Conservation (phyloP, 2,113 vertebrate species). For the Trinectes maculatus region DNA sequence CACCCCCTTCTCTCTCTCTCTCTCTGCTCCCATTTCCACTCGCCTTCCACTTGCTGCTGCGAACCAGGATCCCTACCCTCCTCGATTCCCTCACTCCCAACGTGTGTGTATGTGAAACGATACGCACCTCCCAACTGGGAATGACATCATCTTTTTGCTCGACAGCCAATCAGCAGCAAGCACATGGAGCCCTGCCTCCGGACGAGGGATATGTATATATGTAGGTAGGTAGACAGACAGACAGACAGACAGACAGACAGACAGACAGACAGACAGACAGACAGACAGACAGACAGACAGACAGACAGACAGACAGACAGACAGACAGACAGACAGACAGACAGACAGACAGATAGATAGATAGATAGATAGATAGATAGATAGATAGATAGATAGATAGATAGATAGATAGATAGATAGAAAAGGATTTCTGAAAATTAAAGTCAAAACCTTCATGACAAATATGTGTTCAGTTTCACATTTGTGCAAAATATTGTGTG, state of each 20-base stretch:
- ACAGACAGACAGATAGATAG: neutral
- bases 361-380: too few relatives aligned
- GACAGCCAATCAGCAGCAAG: conserved; percentile 70
- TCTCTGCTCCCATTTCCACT: conserved; percentile 31
- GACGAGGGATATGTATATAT: conserved; percentile 70
- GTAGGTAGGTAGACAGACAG: conserved; percentile 52
- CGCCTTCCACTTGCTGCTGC: conserved; percentile 24
- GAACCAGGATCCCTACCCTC: conserved; percentile 51
- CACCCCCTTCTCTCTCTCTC: conserved; percentile 6
- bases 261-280: neutral
- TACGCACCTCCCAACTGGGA: conserved; percentile 50
- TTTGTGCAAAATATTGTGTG: neutral
- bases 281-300: too few relatives aligned
- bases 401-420: neutral
- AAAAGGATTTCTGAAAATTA: too few relatives aligned
- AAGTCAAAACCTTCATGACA: too few relatives aligned
- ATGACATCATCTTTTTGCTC: conserved; percentile 78
- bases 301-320: too few relatives aligned
- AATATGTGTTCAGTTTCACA: too few relatives aligned
- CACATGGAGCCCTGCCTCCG: conserved; percentile 79
- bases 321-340: neutral
- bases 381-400: too few relatives aligned
- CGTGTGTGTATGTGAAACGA: conserved; percentile 40
- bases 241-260: neutral
- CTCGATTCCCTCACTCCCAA: conserved; percentile 70